phyloP scores from a whole-genome alignment of 2,113 vertebrate genomes.

The Todiramphus chloris region DNA sequence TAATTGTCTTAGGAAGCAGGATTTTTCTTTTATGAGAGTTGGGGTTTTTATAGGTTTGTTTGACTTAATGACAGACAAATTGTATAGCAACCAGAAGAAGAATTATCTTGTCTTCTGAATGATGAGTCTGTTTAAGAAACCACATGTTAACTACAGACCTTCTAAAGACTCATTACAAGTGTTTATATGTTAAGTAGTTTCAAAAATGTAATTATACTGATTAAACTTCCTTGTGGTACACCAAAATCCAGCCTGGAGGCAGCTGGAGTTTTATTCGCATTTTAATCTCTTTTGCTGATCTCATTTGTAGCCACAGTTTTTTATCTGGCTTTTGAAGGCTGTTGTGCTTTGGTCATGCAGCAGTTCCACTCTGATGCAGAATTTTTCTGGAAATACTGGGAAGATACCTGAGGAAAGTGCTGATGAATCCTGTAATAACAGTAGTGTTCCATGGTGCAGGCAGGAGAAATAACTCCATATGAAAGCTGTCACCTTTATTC shows the following conservation, averaged over 20 bases:
- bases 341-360: background rate
- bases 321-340: conserved; percentile 3
- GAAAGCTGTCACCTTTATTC: background rate
- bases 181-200: conserved; percentile 35
- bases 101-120: conserved; percentile 40
- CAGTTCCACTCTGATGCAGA: background rate
- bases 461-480: background rate
- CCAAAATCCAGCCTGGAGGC: conserved; percentile 30
- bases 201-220: conserved; percentile 42
- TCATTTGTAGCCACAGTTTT: conserved; percentile 9
- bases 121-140: conserved; percentile 41
- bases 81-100: conserved; percentile 22
- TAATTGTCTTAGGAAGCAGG: background rate
- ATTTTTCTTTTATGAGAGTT: background rate
- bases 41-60: background rate
- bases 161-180: conserved; percentile 35
- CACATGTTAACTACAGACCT: background rate
- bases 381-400: background rate
- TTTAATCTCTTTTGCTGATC: conserved; percentile 31
- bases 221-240: conserved; percentile 46
- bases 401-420: background rate
- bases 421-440: background rate
- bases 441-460: background rate
- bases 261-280: background rate
- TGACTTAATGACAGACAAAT: conserved; percentile 55